Conservation (phyloP, 2,113 vertebrate species). For the Gulo gulo region DNA sequence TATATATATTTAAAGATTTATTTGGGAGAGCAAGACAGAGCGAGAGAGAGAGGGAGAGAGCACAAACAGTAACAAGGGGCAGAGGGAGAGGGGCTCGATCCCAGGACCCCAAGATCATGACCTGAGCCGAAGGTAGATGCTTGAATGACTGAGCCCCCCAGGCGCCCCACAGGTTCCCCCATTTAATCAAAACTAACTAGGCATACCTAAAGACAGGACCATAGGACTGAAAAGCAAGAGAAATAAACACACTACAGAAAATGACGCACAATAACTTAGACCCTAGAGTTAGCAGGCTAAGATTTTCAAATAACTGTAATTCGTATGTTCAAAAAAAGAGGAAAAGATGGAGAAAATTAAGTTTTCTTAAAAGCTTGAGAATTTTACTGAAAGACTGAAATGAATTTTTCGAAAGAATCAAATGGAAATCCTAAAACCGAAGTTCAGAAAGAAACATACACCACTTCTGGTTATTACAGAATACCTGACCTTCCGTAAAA, state of each 20-base stretch:
- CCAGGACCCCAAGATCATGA: background rate
- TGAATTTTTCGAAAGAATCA: background rate
- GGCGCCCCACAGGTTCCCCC: background rate
- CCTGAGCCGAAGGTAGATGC: background rate
- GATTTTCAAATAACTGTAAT: background rate
- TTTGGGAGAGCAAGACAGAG: background rate
- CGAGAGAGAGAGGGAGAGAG: background rate
- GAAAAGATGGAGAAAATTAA: background rate
- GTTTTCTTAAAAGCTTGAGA: background rate
- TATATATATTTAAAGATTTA: background rate
- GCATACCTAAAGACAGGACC: background rate
- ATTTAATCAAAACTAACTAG: background rate
- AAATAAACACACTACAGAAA: background rate
- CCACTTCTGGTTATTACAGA: background rate
- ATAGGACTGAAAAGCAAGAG: background rate
- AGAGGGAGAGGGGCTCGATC: background rate
- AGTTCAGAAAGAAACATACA: background rate
- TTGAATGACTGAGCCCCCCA: background rate
- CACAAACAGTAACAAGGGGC: background rate
- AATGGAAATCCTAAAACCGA: constrained; percentile 4
- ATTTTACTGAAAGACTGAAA: background rate
- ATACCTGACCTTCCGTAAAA: background rate
- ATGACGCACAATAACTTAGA: background rate
- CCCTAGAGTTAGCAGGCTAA: background rate
- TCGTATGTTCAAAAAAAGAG: background rate